A percentile compares a stretch with the other conserved stretches of the same genome.
Evolutionary conservation across 1,140 invertebrate genomes (phyloP).

Genomic region (Pectinophora gossypiella): DNA sequence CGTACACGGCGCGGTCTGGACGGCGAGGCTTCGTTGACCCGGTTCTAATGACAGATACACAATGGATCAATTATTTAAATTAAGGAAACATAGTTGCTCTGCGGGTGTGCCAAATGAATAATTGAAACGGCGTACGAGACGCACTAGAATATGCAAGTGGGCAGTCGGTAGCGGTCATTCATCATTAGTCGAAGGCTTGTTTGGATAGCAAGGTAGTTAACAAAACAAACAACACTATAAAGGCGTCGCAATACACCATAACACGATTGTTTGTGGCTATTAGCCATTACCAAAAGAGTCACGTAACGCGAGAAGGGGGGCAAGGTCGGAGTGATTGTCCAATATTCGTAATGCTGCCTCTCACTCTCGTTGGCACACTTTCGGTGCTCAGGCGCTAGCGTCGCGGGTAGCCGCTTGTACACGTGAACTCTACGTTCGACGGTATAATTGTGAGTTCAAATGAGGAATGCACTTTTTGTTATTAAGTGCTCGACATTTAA

Average conservation of each 20-base stretch:
- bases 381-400: conserved; percentile 15
- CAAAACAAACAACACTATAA: conserved; percentile 2
- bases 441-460: too few relatives aligned
- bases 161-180: too few relatives aligned
- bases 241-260: background rate
- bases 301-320: conserved; percentile 40
- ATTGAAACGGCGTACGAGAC: too few relatives aligned
- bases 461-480: too few relatives aligned
- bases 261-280: background rate
- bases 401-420: background rate
- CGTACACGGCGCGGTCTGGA: conserved; percentile 86
- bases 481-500: too few relatives aligned
- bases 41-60: conserved; percentile 37
- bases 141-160: too few relatives aligned
- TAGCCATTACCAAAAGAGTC: conserved; percentile 5
- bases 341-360: conserved; percentile 27
- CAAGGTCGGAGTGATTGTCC: conserved; percentile 45
- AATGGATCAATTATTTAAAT: too few relatives aligned
- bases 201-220: background rate
- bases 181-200: too few relatives aligned
- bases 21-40: conserved; percentile 73
- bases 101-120: too few relatives aligned
- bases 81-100: too few relatives aligned
- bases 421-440: too few relatives aligned
- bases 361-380: conserved; percentile 43